A percentile compares a stretch with the other conserved stretches of the same genome.
phyloP scores from a whole-genome alignment of 2,888 invertebrate genomes.

The Coenonympha arcania region DNA sequence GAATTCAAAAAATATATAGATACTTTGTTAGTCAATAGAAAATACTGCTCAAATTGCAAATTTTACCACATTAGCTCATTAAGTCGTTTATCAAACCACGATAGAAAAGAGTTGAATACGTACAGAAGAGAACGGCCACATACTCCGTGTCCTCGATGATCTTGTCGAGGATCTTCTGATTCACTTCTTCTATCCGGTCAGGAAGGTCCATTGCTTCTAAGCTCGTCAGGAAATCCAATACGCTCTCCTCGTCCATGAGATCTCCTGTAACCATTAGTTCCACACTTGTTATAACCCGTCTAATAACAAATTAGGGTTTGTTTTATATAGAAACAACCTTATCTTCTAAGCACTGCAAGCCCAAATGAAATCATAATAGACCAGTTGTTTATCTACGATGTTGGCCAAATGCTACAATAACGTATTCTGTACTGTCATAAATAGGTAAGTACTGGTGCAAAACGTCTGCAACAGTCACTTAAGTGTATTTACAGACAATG shows the following conservation, averaged over 20 bases:
- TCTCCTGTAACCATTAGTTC: constrained; percentile 76
- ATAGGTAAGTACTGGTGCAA: too few species aligned
- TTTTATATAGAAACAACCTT: neutral
- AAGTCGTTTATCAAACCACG: constrained; percentile 49
- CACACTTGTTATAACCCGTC: neutral
- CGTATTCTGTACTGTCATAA: too few species aligned
- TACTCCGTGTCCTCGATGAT: constrained; percentile 93
- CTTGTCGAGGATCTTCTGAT: constrained; percentile 89
- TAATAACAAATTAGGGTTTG: too few species aligned
- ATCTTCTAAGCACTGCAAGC: neutral
- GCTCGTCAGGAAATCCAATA: constrained; percentile 93
- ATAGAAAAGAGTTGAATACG: constrained; percentile 69
- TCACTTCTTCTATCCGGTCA: constrained; percentile 96
- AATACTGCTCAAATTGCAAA: constrained; percentile 46
- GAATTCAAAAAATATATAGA: constrained; percentile 43
- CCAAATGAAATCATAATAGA: neutral
- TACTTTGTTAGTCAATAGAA: constrained; percentile 61
- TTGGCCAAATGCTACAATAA: neutral
- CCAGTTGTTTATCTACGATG: neutral
- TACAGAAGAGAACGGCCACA: constrained; percentile 95
- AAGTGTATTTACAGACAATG: too few species aligned
- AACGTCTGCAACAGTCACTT: too few species aligned
- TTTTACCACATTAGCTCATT: constrained; percentile 59
- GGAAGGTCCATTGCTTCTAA: constrained; percentile 96
- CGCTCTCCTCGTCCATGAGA: constrained; percentile 95